Evolutionary conservation across 2,888 invertebrate species (phyloP), one percentile per base, ranked within the genome.

Genomic region (Spodoptera picta): DNA sequence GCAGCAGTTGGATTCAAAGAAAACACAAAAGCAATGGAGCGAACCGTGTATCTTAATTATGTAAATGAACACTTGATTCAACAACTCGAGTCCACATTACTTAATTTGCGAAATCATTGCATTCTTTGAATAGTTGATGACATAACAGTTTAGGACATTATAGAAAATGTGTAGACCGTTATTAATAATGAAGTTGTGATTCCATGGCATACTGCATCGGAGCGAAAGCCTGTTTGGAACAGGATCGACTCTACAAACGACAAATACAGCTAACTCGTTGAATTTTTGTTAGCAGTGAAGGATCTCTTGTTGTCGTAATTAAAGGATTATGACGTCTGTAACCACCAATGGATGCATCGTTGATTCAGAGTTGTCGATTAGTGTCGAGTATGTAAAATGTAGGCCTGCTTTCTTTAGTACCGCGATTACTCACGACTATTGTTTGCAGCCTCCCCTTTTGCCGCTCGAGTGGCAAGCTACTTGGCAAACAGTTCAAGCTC

Each of bases 221-320:
- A 66, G 31, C 60, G 42, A 68, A 73, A 79, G 68, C 65, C 54
- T 60, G 77, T 79, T 67, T 61, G 41, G 44, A 69, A 73, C 68
- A 70, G 65, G 77, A 72, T 66, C 48, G 47, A 77, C 75, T 75
- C 75, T 79, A 72, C 55, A 56, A 54, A 60, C 54, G 53, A 67
- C 51, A 67, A 68, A 55, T 55, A 68, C 60, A 55, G 50, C 51
- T 19, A 19, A 19, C 19, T 45, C 44, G 11, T 49, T 57, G 49
- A 61, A 72, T 61, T 53, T 67, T 27, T 60, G 53, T 49, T 60
- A 52, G 53, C 27, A 51, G 44, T 48, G 61, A 65, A 55, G 36
- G 52, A 53, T 51, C 43, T 57, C 56, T 52, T 53, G n/a, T 36
- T 74, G 61, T 56, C 56, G 27, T 61, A 63, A 24, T 57, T 69